phyloP scores from a whole-genome alignment of 2,113 vertebrate species.

The Mobula birostris region DNA sequence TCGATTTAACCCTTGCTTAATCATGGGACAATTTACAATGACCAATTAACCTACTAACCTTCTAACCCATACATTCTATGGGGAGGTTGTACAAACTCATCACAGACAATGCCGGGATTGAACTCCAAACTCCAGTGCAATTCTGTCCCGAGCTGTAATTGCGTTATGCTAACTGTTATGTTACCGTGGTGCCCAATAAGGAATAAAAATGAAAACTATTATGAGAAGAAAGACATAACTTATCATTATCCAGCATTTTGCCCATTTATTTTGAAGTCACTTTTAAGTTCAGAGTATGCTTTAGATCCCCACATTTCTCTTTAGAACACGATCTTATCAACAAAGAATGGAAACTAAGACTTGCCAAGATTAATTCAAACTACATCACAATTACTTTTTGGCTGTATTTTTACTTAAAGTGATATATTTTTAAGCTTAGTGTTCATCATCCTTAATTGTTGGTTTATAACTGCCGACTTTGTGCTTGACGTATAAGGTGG shows the following conservation, averaged over 20 bases:
- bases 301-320: neutral
- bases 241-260: conserved; percentile 9
- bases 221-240: neutral
- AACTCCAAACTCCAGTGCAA: too few species aligned
- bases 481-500: neutral
- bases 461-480: neutral
- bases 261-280: neutral
- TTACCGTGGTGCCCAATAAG: neutral
- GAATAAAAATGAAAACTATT: neutral
- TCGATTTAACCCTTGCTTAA: too few species aligned
- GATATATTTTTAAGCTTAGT: neutral
- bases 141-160: too few species aligned
- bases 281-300: neutral
- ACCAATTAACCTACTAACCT: too few species aligned
- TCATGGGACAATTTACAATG: too few species aligned
- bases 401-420: neutral
- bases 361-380: conserved; percentile 19
- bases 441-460: neutral
- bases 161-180: too few species aligned
- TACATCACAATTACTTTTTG: conserved; percentile 13
- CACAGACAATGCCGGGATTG: too few species aligned
- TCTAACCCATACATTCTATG: too few species aligned
- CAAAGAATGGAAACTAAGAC: neutral
- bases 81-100: too few species aligned
- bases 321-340: neutral